phyloP scores from a whole-genome alignment of 1,140 invertebrate genomes.

The Phenacoccus solenopsis region DNA sequence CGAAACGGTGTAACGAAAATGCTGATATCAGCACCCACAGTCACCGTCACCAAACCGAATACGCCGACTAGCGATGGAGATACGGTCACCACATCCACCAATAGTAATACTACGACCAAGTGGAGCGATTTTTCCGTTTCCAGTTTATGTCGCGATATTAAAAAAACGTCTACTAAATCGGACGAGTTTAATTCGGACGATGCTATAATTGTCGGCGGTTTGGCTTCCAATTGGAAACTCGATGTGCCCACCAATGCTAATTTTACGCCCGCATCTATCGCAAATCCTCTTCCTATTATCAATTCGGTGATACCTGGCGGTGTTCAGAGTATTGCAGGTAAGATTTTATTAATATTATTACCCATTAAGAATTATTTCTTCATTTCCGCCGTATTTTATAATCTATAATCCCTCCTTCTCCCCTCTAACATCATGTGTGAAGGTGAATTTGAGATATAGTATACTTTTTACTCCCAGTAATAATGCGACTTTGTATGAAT shows the following conservation, averaged over 20 bases:
- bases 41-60: not conserved
- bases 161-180: not conserved
- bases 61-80: not conserved
- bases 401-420: no score
- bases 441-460: no score
- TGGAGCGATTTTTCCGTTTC: constrained; percentile 28
- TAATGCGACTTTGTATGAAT: not conserved
- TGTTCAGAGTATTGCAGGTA: not conserved
- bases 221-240: not conserved
- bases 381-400: not conserved
- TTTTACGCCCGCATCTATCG: not conserved
- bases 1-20: not conserved
- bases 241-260: not conserved
- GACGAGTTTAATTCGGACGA: constrained; percentile 5
- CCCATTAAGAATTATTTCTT: not conserved
- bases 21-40: not conserved
- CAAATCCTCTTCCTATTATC: not conserved
- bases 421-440: no score
- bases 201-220: not conserved
- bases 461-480: no score
- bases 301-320: not conserved
- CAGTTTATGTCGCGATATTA: constrained; percentile 25
- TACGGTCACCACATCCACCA: not conserved
- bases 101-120: constrained; percentile 21
- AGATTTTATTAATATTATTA: not conserved